phyloP scores from a whole-genome alignment of 2,888 invertebrate genomes.

The Pristionchus entomophagus region DNA sequence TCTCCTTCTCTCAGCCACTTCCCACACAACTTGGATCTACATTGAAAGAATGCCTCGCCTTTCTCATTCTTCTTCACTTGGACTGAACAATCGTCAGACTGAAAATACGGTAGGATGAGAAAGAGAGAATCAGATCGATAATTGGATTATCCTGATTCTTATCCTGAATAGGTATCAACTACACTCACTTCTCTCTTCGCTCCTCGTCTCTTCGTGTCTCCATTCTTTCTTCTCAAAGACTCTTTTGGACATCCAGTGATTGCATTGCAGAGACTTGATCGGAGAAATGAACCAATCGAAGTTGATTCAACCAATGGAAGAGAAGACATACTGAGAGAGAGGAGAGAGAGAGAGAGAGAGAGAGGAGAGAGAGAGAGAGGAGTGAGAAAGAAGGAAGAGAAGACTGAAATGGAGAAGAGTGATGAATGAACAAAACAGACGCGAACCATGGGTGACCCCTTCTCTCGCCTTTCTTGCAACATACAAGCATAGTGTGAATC shows the following conservation, averaged over 20 bases:
- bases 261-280: not conserved
- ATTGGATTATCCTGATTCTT: not conserved
- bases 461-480: conserved; percentile 5
- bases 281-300: not conserved
- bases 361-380: not conserved
- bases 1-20: conserved; percentile 4
- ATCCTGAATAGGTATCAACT: not conserved
- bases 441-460: not conserved
- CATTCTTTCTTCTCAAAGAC: not conserved
- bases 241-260: not conserved
- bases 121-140: not conserved
- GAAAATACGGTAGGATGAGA: not conserved
- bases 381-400: not conserved
- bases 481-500: not conserved
- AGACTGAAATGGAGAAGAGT: not conserved
- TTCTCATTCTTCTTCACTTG: not conserved
- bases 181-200: not conserved
- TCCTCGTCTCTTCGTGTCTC: not conserved
- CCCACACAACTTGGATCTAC: not conserved
- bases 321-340: not conserved
- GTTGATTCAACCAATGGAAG: not conserved
- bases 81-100: not conserved
- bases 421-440: not conserved
- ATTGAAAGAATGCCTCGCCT: not conserved
- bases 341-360: not conserved